Evolutionary conservation across 2,888 invertebrate genomes (phyloP).

Genomic region (Eumacrocentrus americanus): DNA sequence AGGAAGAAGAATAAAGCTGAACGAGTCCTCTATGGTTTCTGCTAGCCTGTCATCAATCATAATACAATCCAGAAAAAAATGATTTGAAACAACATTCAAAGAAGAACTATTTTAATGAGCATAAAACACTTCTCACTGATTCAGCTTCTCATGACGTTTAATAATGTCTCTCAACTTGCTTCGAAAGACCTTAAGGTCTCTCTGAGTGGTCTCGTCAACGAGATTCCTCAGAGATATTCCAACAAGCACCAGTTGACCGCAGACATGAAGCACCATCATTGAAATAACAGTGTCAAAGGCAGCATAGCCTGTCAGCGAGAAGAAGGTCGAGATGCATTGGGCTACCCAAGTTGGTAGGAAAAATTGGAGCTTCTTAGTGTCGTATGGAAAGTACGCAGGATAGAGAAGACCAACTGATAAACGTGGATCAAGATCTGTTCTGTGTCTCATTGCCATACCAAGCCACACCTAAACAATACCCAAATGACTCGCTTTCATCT

Average conservation of each 20-base stretch:
- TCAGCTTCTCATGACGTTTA: conserved; percentile 37
- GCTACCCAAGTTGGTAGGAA: conserved; percentile 44
- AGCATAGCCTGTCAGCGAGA: conserved; percentile 43
- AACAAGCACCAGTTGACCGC: conserved; percentile 42
- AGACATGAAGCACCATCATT: conserved; percentile 45
- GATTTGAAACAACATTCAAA: too few relatives aligned
- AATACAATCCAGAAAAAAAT: not conserved
- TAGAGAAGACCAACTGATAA: conserved; percentile 30
- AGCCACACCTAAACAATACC: conserved; percentile 13
- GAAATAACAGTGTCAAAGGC: conserved; percentile 44
- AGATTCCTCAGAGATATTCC: conserved; percentile 25
- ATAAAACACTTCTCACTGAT: conserved; percentile 30
- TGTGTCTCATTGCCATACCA: conserved; percentile 18
- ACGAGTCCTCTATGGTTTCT: conserved; percentile 42
- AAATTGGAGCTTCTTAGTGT: conserved; percentile 37
- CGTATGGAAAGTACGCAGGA: conserved; percentile 43
- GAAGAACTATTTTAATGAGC: not conserved
- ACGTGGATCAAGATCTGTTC: conserved; percentile 22
- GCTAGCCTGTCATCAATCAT: not conserved
- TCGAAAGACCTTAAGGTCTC: conserved; percentile 6
- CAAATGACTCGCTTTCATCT: not conserved
- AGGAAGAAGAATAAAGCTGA: conserved; percentile 44
- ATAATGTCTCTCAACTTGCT: conserved; percentile 30
- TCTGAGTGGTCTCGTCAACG: conserved; percentile 26
- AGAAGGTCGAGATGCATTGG: conserved; percentile 40